A percentile compares a stretch with the other conserved stretches of the same genome.
Evolutionary conservation across 2,888 invertebrate species (phyloP).

Genomic region (Amiota communis): DNA sequence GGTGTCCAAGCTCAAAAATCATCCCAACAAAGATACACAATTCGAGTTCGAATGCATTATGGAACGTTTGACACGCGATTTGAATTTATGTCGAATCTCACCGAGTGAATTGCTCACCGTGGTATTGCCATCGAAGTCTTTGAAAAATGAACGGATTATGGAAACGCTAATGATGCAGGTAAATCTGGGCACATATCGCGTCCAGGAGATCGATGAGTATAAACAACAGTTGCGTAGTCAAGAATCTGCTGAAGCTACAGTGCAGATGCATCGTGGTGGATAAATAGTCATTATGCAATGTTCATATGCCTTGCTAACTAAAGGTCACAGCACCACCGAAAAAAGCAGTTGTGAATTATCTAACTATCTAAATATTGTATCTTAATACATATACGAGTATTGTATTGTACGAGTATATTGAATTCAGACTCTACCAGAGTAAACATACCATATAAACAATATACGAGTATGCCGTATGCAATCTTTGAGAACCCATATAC

Average conservation of each 20-base stretch:
- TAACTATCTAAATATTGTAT: no score
- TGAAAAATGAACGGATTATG: conserved; percentile 91
- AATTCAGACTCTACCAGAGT: no score
- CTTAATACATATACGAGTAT: no score
- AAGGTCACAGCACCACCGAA: no score
- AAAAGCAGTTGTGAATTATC: no score
- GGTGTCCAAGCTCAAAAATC: conserved; percentile 80
- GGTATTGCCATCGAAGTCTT: conserved; percentile 92
- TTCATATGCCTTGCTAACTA: no score
- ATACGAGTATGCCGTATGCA: no score
- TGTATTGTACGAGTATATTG: no score
- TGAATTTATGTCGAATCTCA: conserved; percentile 91
- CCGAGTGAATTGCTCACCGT: conserved; percentile 94
- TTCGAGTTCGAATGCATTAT: conserved; percentile 93
- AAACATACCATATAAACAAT: no score
- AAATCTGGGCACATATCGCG: conserved; percentile 92
- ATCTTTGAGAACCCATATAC: no score
- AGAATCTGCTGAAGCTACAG: conserved; percentile 86
- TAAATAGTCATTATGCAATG: conserved; percentile 49
- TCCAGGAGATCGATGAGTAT: conserved; percentile 91
- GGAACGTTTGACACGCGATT: conserved; percentile 90
- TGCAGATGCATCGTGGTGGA: conserved; percentile 72
- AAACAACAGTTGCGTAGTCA: conserved; percentile 90
- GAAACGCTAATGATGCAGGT: conserved; percentile 95
- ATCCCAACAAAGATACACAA: conserved; percentile 87